These are phyloP conservation scores for Atta cephalotes DNA, from an alignment of 1,140 invertebrate species.

Conservation along the genomic window DNA sequence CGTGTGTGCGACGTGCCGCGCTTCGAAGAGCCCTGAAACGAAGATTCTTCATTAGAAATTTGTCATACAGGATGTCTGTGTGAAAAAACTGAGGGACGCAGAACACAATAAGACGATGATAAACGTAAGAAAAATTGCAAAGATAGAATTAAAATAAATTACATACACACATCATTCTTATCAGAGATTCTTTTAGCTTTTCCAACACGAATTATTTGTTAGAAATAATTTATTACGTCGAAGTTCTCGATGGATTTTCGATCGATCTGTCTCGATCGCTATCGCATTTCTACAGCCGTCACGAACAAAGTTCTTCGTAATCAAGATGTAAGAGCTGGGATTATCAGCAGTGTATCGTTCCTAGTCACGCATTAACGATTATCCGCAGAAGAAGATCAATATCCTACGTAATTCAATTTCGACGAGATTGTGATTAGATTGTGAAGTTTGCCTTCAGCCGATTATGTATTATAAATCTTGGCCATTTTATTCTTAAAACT, in stretches of 20 bases:
- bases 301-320: constrained; percentile 8
- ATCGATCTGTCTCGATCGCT: constrained; percentile 9
- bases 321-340: not conserved
- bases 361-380: constrained; percentile 30
- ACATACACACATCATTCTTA: not conserved
- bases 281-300: constrained; percentile 7
- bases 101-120: not conserved
- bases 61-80: not conserved
- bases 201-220: not conserved
- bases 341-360: constrained; percentile 2
- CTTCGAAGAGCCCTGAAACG: constrained; percentile 85
- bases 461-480: not conserved
- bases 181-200: not conserved
- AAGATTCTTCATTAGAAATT: not conserved
- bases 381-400: constrained; percentile 19
- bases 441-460: not conserved
- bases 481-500: not conserved
- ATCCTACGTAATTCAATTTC: constrained; percentile 22
- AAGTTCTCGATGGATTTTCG: not conserved
- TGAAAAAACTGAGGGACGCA: not conserved
- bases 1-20: constrained; percentile 86
- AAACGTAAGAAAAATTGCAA: not conserved
- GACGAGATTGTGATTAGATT: not conserved
- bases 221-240: not conserved
- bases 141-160: not conserved